Evolutionary conservation across 2,113 vertebrate species (phyloP).

Genomic region (Numida meleagris): DNA sequence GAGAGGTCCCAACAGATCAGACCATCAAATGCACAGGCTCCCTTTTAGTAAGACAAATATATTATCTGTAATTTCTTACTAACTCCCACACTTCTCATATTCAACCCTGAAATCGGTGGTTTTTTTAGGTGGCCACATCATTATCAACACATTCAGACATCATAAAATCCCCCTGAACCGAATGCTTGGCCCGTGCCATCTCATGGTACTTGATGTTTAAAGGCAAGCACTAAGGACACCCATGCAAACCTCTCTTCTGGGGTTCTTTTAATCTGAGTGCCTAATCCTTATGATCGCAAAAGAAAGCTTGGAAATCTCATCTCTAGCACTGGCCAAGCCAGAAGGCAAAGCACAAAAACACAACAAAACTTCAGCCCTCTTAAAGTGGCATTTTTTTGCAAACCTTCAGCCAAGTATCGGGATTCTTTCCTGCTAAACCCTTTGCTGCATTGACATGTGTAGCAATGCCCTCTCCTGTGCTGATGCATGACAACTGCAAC

Average conservation of each 20-base stretch:
- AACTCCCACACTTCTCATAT: neutral
- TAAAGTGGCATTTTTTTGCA: accelerated
- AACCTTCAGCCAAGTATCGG: neutral
- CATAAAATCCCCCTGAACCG: accelerated
- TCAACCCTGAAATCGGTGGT: neutral
- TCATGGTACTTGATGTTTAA: neutral
- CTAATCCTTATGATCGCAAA: neutral
- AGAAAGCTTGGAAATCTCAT: neutral
- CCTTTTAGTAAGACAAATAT: neutral
- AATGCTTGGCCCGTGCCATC: neutral
- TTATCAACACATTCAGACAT: neutral
- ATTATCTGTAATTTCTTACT: neutral
- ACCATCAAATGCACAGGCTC: neutral
- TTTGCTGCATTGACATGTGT: neutral
- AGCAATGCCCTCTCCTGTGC: neutral
- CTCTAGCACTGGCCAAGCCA: neutral
- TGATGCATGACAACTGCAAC: neutral
- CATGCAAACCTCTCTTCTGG: neutral
- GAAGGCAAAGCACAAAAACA: neutral
- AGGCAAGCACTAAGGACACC: neutral
- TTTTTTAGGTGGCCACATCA: neutral
- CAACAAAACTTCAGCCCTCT: neutral
- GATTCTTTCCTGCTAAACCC: neutral
- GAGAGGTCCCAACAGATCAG: neutral
- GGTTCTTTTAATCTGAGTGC: neutral